Evolutionary conservation across 2,888 invertebrate species (phyloP).

Genomic region (Phragmatobia fuliginosa): DNA sequence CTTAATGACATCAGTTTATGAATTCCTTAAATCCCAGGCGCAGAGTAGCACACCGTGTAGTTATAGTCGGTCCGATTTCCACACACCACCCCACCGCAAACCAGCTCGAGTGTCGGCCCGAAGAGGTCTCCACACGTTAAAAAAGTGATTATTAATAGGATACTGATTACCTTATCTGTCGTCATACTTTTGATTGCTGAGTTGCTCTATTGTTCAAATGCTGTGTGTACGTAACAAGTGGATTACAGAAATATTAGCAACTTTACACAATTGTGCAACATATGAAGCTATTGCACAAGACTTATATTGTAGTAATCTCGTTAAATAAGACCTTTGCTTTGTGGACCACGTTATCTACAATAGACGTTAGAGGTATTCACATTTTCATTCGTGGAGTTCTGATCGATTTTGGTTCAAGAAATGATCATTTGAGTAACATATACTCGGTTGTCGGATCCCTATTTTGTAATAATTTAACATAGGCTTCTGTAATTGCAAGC

Average conservation of each 20-base stretch:
- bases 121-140: too few relatives aligned
- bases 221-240: not conserved
- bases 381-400: not conserved
- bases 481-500: too few relatives aligned
- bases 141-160: too few relatives aligned
- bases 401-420: not conserved
- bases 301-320: not conserved
- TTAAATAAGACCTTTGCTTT: not conserved
- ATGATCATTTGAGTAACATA: too few relatives aligned
- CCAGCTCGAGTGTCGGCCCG: too few relatives aligned
- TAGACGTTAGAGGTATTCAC: not conserved
- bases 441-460: too few relatives aligned
- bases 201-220: slow-evolving; percentile 21
- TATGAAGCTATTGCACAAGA: not conserved
- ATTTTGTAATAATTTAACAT: too few relatives aligned
- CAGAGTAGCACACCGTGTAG: too few relatives aligned
- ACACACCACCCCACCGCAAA: too few relatives aligned
- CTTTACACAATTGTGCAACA: not conserved
- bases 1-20: too few relatives aligned
- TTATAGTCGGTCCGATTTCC: too few relatives aligned
- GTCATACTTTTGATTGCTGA: slow-evolving; percentile 16
- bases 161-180: not conserved
- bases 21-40: too few relatives aligned
- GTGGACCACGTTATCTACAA: not conserved
- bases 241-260: not conserved